Conservation (phyloP, 2,797 vertebrate genomes). For the Vultur gryphus region DNA sequence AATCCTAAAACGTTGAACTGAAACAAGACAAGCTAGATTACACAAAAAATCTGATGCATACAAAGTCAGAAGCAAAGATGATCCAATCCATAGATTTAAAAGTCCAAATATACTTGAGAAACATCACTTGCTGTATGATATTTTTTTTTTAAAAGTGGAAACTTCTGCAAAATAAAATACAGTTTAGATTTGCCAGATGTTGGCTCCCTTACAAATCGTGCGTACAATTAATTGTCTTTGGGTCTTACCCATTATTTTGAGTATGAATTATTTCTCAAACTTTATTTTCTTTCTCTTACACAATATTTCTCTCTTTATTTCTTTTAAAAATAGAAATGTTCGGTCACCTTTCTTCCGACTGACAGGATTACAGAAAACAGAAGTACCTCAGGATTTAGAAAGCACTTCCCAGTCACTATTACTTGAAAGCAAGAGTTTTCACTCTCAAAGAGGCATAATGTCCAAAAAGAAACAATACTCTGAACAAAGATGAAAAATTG, state of each 20-base stretch:
- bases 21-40: not conserved
- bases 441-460: constrained; percentile 26
- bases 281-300: constrained; percentile 36
- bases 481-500: constrained; percentile 63
- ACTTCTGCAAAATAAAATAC: not conserved
- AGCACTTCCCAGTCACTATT: constrained; percentile 50
- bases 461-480: constrained; percentile 52
- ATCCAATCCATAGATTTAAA: not conserved
- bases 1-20: not conserved
- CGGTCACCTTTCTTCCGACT: not conserved
- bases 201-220: not conserved
- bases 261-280: not conserved
- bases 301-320: not conserved
- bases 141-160: not conserved
- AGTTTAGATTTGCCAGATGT: not conserved
- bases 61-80: not conserved
- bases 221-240: not conserved
- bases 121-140: not conserved
- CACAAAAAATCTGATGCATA: not conserved
- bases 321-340: constrained; percentile 4
- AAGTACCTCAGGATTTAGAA: constrained; percentile 51
- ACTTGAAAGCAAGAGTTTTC: constrained; percentile 66
- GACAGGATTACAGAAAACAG: constrained; percentile 44
- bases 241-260: not conserved
- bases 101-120: not conserved